A percentile compares a stretch with the other conserved stretches of the same genome.
phyloP scores from a whole-genome alignment of 2,113 vertebrate species.

The Orycteropus afer region DNA sequence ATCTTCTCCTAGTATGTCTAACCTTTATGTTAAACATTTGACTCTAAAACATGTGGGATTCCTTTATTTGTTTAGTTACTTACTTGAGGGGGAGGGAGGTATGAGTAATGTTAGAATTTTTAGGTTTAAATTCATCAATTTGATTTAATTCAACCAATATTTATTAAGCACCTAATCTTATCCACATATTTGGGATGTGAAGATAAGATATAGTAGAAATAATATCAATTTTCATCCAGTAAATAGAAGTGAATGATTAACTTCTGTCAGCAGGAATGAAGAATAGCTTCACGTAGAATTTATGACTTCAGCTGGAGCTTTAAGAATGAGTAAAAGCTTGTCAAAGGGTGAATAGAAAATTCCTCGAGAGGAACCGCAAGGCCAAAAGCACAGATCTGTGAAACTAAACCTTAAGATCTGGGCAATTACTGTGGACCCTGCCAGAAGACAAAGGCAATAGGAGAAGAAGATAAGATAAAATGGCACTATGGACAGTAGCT shows the following conservation, averaged over 20 bases:
- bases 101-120: neutral
- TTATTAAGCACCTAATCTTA: slow-evolving; percentile 50
- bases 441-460: neutral
- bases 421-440: neutral
- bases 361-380: neutral
- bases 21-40: slow-evolving; percentile 14
- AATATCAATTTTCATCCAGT: neutral
- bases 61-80: neutral
- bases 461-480: neutral
- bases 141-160: slow-evolving; percentile 30
- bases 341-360: neutral
- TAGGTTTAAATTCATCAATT: slow-evolving; percentile 47
- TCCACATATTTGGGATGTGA: neutral
- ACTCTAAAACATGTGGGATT: neutral
- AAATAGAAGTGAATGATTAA: slow-evolving; percentile 43
- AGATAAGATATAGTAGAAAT: slow-evolving; percentile 43
- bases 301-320: slow-evolving; percentile 42
- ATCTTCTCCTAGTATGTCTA: neutral
- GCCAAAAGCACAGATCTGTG: neutral
- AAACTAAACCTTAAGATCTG: neutral
- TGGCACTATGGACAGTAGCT: neutral
- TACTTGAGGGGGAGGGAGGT: neutral
- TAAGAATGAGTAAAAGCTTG: slow-evolving; percentile 33
- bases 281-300: slow-evolving; percentile 26
- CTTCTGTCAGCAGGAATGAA: slow-evolving; percentile 36